A percentile compares a stretch with the other conserved stretches of the same genome.
Conservation (phyloP, 2,113 vertebrate species). For the Excalfactoria chinensis region DNA sequence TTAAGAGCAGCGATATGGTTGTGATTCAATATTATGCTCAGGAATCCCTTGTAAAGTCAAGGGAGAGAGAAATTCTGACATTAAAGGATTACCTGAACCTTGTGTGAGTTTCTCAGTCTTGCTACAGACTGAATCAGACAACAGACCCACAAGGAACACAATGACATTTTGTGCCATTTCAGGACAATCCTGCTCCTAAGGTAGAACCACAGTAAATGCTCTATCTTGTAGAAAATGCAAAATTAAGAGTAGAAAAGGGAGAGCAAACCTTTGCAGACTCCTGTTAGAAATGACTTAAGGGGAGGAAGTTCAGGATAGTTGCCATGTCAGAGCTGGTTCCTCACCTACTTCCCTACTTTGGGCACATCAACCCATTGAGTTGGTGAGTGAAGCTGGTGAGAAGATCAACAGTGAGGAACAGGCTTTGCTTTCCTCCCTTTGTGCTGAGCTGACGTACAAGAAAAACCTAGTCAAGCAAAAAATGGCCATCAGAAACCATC, state of each 20-base stretch:
- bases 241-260: not conserved
- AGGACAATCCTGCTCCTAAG: not conserved
- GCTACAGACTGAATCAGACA: not conserved
- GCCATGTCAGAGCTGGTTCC: not conserved
- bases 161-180: not conserved
- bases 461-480: not conserved
- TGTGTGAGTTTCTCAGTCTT: not conserved
- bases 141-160: not conserved
- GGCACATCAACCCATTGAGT: not conserved
- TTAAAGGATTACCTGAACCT: not conserved
- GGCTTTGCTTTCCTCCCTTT: not conserved
- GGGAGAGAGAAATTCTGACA: conserved; percentile 42
- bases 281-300: not conserved
- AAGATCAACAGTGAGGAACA: fast-evolving
- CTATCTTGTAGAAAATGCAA: not conserved
- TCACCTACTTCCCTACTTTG: not conserved
- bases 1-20: conserved; percentile 13
- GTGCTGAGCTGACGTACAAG: not conserved
- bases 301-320: not conserved
- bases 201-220: not conserved
- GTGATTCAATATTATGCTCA: conserved; percentile 20
- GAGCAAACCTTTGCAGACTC: not conserved
- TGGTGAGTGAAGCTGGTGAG: not conserved
- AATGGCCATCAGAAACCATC: not conserved
- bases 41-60: conserved; percentile 55